Base-by-base conservation (phyloP, 2,113 vertebrate species). In the Scomber japonicus region DNA sequence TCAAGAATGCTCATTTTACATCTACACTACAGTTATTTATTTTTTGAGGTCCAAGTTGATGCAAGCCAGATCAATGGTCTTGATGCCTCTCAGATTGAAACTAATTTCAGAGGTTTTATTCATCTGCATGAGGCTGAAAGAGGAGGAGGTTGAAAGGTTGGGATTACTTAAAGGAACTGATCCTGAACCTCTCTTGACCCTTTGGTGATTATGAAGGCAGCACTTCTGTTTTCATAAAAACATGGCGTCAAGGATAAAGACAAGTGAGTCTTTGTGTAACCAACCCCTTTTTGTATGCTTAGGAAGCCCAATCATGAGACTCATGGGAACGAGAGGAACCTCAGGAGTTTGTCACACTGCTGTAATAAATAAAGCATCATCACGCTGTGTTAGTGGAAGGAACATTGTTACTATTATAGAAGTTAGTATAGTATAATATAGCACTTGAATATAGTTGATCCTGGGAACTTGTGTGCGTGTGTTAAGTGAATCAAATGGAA, bases 221-320 rank as follows among this genome's bases (percentile, higher is more conserved):
- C 19, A 19, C 56, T 73, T 75, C 55, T 85, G 82, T 86, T 89
- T 88, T 84, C 17, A 78, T 81, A 79, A 67, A 55, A 87, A 86
- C 81, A 81, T 6, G 4, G 68, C 15, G 46, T 56, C 62, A 21
- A 64, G 68, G n/a, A 64, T 17, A 46, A 71, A 69, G 40, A 87
- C 82, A 78, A 70, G 61, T 3, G 19, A 66, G 55, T 61, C 69
- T 78, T 73, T 83, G 68, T 85, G 53, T 53, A 19, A 61, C 55
- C 49, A 13, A 3, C 75, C 16, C 75, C 63, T 75, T 85, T 73
- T 55, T 65, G 62, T 78, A 35, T 30, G 35, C 51, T 35, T 45
- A 63, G 62, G 74, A 74, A 61, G 53, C 57, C 11, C 1, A 54
- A 64, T 56, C 60, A 44, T 19, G 48, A 72, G 71, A 45, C 70